These are phyloP conservation scores for Ahaetulla prasina DNA, from an alignment of 2,113 vertebrate genomes.

Conservation along the genomic window DNA sequence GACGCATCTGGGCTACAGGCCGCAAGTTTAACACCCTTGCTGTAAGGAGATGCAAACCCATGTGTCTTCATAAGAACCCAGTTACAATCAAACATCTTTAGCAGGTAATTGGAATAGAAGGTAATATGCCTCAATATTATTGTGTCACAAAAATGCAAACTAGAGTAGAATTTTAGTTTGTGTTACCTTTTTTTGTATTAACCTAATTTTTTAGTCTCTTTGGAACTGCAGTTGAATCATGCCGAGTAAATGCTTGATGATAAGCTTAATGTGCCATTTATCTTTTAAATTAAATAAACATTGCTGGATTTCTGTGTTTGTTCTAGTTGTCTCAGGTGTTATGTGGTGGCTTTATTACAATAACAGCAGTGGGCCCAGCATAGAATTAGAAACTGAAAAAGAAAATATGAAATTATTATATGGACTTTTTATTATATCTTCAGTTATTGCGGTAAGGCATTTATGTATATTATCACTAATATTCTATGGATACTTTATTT, in stretches of 20 bases:
- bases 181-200: not conserved
- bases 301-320: not conserved
- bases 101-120: not conserved
- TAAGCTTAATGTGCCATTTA: not conserved
- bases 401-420: conserved; percentile 72
- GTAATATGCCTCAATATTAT: accelerated
- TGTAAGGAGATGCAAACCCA: not conserved
- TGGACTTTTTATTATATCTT: conserved; percentile 68
- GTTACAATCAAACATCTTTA: not conserved
- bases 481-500: not conserved
- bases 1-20: too few species aligned
- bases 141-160: conserved; percentile 15
- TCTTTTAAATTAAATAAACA: not conserved
- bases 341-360: conserved; percentile 78
- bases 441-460: conserved; percentile 65
- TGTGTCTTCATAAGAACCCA: not conserved
- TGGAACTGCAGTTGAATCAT: not conserved
- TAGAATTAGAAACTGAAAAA: conserved; percentile 71
- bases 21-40: too few species aligned
- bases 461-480: not conserved
- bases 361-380: conserved; percentile 65
- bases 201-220: accelerated
- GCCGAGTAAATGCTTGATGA: not conserved
- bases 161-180: not conserved
- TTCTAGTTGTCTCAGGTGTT: conserved; percentile 72